Evolutionary conservation across 2,888 invertebrate species (phyloP).

Genomic region (Mythimna vitellina): DNA sequence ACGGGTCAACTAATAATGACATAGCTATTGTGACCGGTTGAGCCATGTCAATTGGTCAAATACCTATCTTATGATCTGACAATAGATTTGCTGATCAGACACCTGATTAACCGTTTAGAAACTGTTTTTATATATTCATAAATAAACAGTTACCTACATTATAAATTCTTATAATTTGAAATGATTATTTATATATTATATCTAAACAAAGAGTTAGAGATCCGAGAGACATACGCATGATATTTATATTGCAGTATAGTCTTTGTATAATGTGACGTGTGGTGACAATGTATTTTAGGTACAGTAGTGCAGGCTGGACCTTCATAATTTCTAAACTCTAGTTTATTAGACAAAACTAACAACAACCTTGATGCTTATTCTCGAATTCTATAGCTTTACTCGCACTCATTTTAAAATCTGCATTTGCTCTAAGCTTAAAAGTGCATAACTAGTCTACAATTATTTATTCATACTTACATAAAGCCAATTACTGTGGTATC

Average conservation of each 20-base stretch:
- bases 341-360: neutral
- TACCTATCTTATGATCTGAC: conserved; percentile 1
- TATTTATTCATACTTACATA: conserved; percentile 43
- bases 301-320: neutral
- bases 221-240: no score
- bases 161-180: neutral
- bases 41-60: no score
- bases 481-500: conserved; percentile 26
- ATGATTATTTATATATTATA: neutral
- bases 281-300: neutral
- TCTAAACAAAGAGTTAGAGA: neutral
- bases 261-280: neutral
- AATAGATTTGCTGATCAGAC: neutral
- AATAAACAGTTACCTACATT: neutral
- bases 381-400: neutral
- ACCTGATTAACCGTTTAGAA: neutral
- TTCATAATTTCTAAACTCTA: neutral
- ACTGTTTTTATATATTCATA: neutral
- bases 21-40: neutral
- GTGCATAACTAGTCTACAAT: conserved; percentile 14
- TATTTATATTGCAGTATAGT: neutral
- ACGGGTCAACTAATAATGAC: conserved; percentile 9
- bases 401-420: neutral
- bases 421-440: conserved; percentile 30
- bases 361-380: neutral